A percentile compares a stretch with the other conserved stretches of the same genome.
Conservation (phyloP, 2,888 invertebrate genomes). For the Ophion ventricosus region DNA sequence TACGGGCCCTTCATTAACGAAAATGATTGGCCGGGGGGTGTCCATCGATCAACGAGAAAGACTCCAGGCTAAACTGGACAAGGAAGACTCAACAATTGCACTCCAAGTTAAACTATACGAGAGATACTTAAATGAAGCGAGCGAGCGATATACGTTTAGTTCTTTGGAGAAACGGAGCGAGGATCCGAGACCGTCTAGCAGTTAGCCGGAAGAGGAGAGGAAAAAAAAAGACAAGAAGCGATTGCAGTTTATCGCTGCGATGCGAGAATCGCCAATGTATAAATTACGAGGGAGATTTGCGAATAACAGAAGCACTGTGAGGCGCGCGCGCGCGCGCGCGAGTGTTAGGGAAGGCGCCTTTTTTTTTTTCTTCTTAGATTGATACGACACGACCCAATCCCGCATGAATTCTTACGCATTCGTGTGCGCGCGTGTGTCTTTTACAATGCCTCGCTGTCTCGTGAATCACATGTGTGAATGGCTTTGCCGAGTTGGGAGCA, state of each 20-base stretch:
- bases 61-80: neutral
- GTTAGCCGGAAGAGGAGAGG: neutral
- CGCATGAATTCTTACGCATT: conserved; percentile 62
- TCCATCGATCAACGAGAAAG: neutral
- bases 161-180: neutral
- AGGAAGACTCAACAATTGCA: neutral
- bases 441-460: conserved; percentile 58
- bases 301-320: conserved; percentile 57
- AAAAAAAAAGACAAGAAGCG: neutral
- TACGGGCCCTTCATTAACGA: neutral
- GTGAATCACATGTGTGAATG: conserved; percentile 67
- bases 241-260: neutral
- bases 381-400: conserved; percentile 65
- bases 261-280: conserved; percentile 42
- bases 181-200: neutral
- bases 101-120: neutral
- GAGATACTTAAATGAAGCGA: neutral
- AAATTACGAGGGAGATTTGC: conserved; percentile 31
- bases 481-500: conserved; percentile 60
- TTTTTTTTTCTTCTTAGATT: conserved; percentile 61
- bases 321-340: neutral
- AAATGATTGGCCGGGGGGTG: neutral
- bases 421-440: conserved; percentile 25
- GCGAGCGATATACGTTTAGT: neutral
- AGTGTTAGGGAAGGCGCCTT: neutral